phyloP scores from a whole-genome alignment of 2,113 vertebrate species.

The Pedionomus torquatus region DNA sequence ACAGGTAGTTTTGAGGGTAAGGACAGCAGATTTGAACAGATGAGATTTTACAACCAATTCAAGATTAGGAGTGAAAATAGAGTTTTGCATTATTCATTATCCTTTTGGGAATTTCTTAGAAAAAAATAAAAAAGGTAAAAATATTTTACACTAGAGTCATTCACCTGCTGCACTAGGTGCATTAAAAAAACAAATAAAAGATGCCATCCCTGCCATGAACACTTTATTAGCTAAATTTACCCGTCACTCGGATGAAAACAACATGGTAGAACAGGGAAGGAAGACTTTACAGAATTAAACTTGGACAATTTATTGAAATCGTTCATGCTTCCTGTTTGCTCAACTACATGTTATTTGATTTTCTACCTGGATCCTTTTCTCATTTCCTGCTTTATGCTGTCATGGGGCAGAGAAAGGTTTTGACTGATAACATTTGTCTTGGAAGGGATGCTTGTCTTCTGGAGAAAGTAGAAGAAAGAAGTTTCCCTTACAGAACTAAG shows the following conservation, averaged over 20 bases:
- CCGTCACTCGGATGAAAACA: not conserved
- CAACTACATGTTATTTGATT: not conserved
- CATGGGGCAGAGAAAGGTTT: not conserved
- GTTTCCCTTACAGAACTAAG: not conserved
- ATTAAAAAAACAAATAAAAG: not conserved
- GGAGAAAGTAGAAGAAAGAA: not conserved
- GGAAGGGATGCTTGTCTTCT: not conserved
- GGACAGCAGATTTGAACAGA: not conserved
- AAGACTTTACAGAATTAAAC: not conserved
- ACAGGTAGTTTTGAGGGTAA: not conserved
- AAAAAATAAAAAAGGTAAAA: not conserved
- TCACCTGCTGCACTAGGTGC: not conserved
- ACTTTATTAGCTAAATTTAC: not conserved
- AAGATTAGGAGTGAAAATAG: not conserved
- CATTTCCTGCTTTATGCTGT: not conserved
- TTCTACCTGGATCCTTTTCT: not conserved
- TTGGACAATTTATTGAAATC: not conserved
- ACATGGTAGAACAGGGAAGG: not conserved
- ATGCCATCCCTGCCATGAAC: not conserved
- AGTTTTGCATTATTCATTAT: not conserved
- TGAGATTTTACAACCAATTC: not conserved
- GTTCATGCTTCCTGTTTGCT: not conserved
- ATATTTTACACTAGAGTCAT: not conserved
- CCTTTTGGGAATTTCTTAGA: not conserved
- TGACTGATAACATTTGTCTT: not conserved